Evolutionary conservation across 2,113 vertebrate genomes (phyloP), one percentile per base, ranked within the genome.

Genomic region (Etheostoma cragini): DNA sequence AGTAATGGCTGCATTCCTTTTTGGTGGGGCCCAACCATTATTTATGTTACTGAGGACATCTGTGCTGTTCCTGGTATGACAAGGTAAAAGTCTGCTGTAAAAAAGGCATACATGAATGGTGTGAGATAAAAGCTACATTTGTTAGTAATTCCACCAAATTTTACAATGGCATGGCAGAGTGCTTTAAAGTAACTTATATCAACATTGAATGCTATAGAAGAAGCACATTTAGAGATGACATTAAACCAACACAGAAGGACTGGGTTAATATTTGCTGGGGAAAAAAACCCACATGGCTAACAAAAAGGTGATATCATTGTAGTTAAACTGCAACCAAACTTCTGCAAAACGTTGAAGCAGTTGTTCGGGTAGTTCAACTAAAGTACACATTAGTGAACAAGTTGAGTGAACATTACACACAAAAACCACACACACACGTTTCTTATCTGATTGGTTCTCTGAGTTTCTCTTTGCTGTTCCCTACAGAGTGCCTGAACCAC

Each of bases 401-500:
- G n/a, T 7, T 61, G 6, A 61, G 21, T 1, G 35, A 60, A 14
- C 14, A 71, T 33, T 6, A 72, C 70, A 56, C 52, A 24, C 68
- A 61, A 24, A 16, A 50, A 63, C 3, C 33, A 33, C 33, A 35
- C 33, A 35, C 33, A 6, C 10, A 16, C 57, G 14, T 24, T 38
- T 63, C n/a, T 45, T 26, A 50, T 30, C 46, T n/a, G 61, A 0
- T 46, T 52, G 8, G 4, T 19, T 53, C 30, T 50, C 19, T 72
- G 15, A 60, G 5, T 38, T 10, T 47, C n/a, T 71, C 53, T 84
- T 35, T 45, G 22, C 26, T 72, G 10, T 52, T 70, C 63, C 69
- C 38, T 89, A 14, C 95, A 99, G 98, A 99, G 62, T 99, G 98
- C 85, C 91, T 97, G 69, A 97, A 96, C 61, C 95, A 97, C 49